Evolutionary conservation across 1,140 invertebrate species (phyloP), one percentile per base, ranked within the genome.

Genomic region (Drosophila asahinai): DNA sequence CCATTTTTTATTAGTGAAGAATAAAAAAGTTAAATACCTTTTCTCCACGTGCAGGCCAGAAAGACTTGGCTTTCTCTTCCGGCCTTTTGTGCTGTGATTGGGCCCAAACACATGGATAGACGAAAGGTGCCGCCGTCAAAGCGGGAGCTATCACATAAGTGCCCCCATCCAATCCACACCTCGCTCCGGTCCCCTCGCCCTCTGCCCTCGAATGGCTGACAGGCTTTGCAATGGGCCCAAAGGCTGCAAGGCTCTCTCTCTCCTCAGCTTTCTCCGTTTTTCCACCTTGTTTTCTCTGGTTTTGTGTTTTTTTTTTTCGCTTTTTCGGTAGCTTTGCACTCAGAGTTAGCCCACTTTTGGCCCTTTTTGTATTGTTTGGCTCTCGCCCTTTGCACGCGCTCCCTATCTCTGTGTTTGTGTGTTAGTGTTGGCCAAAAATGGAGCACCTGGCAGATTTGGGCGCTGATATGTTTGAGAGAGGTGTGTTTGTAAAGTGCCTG

Each of bases 71-170:
- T 74, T 38, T 52, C 62, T 52, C 48, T 66, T 77, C 55, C 61
- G 55, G 48, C 47, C 72, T 65, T 59, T 65, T 78, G 74, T 70
- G 52, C 75, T 77, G 67, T 83, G 83, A 86, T 86, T 86, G 83
- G 76, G 79, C 72, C 73, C 54, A 54, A 76, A 76, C 73, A 77
- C 83, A 79, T 83, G 79, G 83, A 51, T 83, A 74, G 80, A 80
- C 83, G 83, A 89, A 89, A 89, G 86, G 73, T 81, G 84, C 83
- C 81, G 77, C 81, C 84, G 57, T 90, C 84, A 89, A 87, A 90
- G 74, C 65, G 73, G 67, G 54, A 71, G 81, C 84, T 81, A 83
- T 89, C 81, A 70, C 65, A 80, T 67, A 71, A 65, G 66, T 81
- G 40, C 22, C 68, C 25, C 59, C 54, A 14, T 33, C 36, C 19